These are phyloP conservation scores for Petrocephalus zakoni DNA, from an alignment of 2,113 vertebrate species.

Conservation along the genomic window DNA sequence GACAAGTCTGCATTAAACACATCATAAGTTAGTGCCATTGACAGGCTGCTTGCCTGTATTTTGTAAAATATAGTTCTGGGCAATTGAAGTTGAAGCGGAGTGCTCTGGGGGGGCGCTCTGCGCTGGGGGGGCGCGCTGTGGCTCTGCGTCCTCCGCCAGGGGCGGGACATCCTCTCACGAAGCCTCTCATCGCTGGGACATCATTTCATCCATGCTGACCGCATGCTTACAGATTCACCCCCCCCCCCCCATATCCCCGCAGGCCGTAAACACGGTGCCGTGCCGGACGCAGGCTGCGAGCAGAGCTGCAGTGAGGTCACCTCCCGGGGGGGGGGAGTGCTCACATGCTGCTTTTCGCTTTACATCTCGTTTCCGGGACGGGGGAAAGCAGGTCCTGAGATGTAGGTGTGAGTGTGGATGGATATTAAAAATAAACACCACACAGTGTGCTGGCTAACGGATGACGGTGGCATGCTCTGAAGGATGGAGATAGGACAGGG, in stretches of 20 bases:
- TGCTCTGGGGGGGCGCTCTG: not conserved
- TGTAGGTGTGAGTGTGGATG: not conserved
- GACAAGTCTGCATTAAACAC: slow-evolving; percentile 36
- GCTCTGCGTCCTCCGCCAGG: not conserved
- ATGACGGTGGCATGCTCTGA: not conserved
- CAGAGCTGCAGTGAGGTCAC: not conserved
- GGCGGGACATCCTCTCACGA: not conserved
- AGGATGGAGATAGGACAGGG: slow-evolving; percentile 1
- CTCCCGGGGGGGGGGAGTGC: not conserved
- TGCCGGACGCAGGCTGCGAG: not conserved
- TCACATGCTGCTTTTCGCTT: not conserved
- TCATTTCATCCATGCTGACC: not conserved
- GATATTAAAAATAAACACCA: not conserved
- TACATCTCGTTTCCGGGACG: not conserved
- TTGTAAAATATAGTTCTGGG: slow-evolving; percentile 31
- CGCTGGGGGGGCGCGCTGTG: not conserved
- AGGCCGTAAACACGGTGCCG: not conserved
- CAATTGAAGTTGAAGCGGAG: slow-evolving; percentile 29
- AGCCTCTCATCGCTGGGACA: not conserved
- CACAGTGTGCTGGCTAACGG: not conserved
- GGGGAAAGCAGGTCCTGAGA: not conserved
- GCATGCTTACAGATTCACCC: not conserved
- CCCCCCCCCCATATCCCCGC: not conserved
- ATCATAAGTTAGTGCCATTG: slow-evolving; percentile 34
- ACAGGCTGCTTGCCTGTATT: slow-evolving; percentile 23